Base-by-base conservation (phyloP, 2,888 invertebrate species). In the Antheraea assamensis region DNA sequence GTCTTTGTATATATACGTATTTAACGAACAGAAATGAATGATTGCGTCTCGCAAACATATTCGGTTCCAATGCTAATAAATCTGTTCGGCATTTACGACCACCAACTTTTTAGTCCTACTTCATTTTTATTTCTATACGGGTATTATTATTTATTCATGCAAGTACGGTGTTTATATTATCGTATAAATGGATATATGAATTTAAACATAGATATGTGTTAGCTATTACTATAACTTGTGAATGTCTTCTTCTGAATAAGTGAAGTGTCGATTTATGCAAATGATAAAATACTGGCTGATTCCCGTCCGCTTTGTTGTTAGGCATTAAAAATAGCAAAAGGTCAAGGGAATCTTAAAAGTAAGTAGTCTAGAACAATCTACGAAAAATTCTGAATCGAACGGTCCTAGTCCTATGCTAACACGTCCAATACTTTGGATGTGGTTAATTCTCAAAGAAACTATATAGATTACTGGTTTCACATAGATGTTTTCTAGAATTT, bases 51-150 rank as follows among this genome's bases (percentile, higher is more conserved):
- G 31, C 74, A 73, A 64, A 75, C 49, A 66, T 71, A 47, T 75
- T 74, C 73, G 73, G 75, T 73, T 70, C 42, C 64, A 52, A 52
- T 70, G 73, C 71, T 31, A 73, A 75, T 78, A 75, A 75, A 76
- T 76, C 71, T 76, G 71, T 52, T 74, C 61, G 70, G 73, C 42
- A 74, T 75, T 76, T 73, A 58, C 71, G 68, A 70, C 24, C 73
- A 68, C 71, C 76, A 70, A 73, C 61, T 75, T 58, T 55, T 42
- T 58, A 74, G 61, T 66, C 21, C 3, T 30, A 31, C 19, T 19
- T 21, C 21, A 35, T 66, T 66, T 66, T 66, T 66, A 17, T 27
- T 30, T 10, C 64, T 66, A 4, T 31, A 17, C 17, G 5, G 10
- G 30, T 61, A 27, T 61, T 61, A 61, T 27, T 24, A 61, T 24